These are phyloP conservation scores for Morone chrysops DNA, from an alignment of 2,113 vertebrate genomes.

Conservation along the genomic window DNA sequence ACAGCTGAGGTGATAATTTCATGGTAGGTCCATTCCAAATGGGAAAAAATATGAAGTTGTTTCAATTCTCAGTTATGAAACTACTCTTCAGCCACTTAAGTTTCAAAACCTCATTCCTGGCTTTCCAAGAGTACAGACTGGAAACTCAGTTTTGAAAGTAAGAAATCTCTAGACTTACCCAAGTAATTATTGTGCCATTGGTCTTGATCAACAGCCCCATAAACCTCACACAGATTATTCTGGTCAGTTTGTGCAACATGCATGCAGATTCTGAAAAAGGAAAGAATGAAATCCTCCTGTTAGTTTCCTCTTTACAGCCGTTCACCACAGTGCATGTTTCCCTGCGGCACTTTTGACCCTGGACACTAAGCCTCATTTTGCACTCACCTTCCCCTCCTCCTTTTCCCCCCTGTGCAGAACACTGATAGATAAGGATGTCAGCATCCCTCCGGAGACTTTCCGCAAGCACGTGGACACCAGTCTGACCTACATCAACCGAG, in stretches of 20 bases:
- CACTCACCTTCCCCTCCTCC: conserved; percentile 20
- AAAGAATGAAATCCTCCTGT: not conserved
- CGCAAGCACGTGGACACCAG: conserved; percentile 88
- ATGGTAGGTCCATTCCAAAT: not conserved
- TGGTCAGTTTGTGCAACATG: not conserved
- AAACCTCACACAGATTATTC: not conserved
- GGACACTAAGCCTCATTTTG: conserved; percentile 45
- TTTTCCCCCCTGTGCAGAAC: conserved; percentile 67
- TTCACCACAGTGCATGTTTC: conserved; percentile 4
- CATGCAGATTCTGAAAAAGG: no score
- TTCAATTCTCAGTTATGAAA: not conserved
- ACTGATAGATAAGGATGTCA: conserved; percentile 90
- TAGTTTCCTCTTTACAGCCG: not conserved
- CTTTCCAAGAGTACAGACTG: not conserved
- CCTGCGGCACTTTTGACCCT: conserved; percentile 12
- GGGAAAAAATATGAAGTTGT: not conserved
- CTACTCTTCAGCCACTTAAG: not conserved
- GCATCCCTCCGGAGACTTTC: conserved; percentile 90
- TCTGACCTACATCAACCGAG: conserved; percentile 88
- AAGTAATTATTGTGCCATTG: not conserved
- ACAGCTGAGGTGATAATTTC: not conserved
- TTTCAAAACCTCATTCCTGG: not conserved
- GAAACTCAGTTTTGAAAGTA: not conserved
- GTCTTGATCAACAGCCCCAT: not conserved
- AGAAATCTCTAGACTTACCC: not conserved